phyloP scores from a whole-genome alignment of 2,888 invertebrate genomes.

The Poecilus cupreus region DNA sequence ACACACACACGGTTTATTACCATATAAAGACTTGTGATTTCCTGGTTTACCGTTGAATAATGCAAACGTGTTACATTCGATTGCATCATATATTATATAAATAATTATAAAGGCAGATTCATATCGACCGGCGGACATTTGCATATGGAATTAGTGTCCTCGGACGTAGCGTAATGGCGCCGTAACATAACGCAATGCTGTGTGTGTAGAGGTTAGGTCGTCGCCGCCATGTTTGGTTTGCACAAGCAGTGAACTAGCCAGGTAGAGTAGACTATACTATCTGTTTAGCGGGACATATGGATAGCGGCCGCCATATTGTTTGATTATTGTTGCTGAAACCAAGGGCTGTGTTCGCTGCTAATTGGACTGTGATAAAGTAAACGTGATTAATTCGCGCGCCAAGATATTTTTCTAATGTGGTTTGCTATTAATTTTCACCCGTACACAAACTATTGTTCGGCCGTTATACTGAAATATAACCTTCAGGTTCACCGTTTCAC shows the following conservation, averaged over 20 bases:
- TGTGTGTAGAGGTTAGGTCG: slow-evolving; percentile 17
- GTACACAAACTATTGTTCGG: no score
- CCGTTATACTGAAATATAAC: no score
- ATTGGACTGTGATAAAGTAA: neutral
- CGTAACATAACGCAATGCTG: neutral
- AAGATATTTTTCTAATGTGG: slow-evolving; percentile 1
- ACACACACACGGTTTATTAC: slow-evolving; percentile 36
- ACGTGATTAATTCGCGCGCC: neutral
- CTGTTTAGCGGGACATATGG: slow-evolving; percentile 4
- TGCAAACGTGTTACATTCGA: slow-evolving; percentile 53
- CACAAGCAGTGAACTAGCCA: no score
- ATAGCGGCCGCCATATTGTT: slow-evolving; percentile 13
- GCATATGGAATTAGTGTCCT: slow-evolving; percentile 56
- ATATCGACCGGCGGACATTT: slow-evolving; percentile 53
- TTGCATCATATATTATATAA: slow-evolving; percentile 59
- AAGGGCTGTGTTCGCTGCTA: neutral
- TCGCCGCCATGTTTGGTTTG: neutral
- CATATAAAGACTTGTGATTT: slow-evolving; percentile 58
- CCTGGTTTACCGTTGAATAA: slow-evolving; percentile 57
- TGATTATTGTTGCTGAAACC: slow-evolving; percentile 15
- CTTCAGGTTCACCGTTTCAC: no score
- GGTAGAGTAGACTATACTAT: slow-evolving; percentile 6
- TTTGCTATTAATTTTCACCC: no score
- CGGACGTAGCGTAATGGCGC: slow-evolving; percentile 6
- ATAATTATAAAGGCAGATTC: slow-evolving; percentile 59